These are phyloP conservation scores for Conus ventricosus DNA, from an alignment of 1,140 invertebrate genomes.

Conservation along the genomic window DNA sequence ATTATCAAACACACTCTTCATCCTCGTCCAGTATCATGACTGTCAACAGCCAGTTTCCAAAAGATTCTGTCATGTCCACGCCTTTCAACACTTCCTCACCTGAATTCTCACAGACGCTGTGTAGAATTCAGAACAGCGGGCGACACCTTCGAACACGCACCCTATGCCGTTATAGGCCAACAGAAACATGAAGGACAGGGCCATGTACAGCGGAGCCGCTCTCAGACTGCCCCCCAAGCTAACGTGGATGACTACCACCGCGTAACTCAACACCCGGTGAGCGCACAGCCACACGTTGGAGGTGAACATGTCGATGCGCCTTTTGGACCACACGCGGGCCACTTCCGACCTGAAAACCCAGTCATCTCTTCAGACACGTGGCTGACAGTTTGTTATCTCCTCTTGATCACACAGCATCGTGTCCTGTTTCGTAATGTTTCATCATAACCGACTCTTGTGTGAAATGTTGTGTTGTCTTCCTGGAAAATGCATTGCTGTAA, in stretches of 20 bases:
- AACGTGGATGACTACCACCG: slow-evolving; percentile 42
- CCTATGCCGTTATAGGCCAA: slow-evolving; percentile 55
- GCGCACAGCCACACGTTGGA: slow-evolving; percentile 54
- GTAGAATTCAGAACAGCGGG: slow-evolving; percentile 39
- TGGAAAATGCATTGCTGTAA: too few species aligned
- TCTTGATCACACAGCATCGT: background rate
- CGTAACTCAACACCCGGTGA: slow-evolving; percentile 53
- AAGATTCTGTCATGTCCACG: too few species aligned
- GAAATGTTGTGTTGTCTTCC: background rate
- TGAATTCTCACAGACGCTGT: slow-evolving; percentile 68
- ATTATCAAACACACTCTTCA: too few species aligned
- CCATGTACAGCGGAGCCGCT: slow-evolving; percentile 47
- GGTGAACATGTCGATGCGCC: slow-evolving; percentile 42
- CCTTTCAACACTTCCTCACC: slow-evolving; percentile 50
- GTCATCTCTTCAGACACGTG: too few species aligned
- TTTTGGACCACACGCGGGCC: slow-evolving; percentile 39
- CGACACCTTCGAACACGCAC: slow-evolving; percentile 42
- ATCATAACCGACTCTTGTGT: background rate
- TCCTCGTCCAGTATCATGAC: too few species aligned
- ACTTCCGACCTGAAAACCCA: slow-evolving; percentile 53
- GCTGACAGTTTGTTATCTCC: background rate
- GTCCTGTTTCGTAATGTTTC: background rate
- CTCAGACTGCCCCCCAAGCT: slow-evolving; percentile 35
- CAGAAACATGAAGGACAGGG: slow-evolving; percentile 50
- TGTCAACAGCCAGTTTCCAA: too few species aligned